phyloP scores from a whole-genome alignment of 2,888 invertebrate genomes.

The Pomacea canaliculata region DNA sequence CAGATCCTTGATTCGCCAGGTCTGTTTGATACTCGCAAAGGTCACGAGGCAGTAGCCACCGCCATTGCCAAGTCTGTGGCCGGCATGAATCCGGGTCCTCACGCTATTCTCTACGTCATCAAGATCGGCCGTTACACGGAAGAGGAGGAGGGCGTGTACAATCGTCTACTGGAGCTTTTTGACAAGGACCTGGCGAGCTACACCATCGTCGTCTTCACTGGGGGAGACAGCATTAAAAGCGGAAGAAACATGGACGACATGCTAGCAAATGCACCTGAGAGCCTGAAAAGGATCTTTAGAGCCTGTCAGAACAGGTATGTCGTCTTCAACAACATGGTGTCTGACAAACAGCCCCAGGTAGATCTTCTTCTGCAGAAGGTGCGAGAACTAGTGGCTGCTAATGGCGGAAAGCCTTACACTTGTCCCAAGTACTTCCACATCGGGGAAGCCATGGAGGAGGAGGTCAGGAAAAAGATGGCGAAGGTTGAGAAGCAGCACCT shows the following conservation, averaged over 20 bases:
- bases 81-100: background rate
- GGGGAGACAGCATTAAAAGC: background rate
- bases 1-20: too few relatives aligned
- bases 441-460: background rate
- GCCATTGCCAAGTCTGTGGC: background rate
- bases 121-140: background rate
- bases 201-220: background rate
- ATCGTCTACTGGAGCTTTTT: background rate
- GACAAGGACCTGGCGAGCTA: background rate
- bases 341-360: background rate
- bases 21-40: too few relatives aligned
- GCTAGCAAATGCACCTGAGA: too few relatives aligned
- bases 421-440: background rate
- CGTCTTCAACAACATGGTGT: background rate
- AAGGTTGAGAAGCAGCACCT: background rate
- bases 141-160: background rate
- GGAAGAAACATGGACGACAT: too few relatives aligned
- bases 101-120: background rate
- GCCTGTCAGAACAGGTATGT: background rate
- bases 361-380: background rate
- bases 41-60: background rate
- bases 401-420: background rate
- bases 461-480: background rate
- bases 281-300: too few relatives aligned
- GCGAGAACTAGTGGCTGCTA: background rate